Evolutionary conservation across 2,888 invertebrate genomes (phyloP).

Genomic region (Caenorhabditis uteleia): DNA sequence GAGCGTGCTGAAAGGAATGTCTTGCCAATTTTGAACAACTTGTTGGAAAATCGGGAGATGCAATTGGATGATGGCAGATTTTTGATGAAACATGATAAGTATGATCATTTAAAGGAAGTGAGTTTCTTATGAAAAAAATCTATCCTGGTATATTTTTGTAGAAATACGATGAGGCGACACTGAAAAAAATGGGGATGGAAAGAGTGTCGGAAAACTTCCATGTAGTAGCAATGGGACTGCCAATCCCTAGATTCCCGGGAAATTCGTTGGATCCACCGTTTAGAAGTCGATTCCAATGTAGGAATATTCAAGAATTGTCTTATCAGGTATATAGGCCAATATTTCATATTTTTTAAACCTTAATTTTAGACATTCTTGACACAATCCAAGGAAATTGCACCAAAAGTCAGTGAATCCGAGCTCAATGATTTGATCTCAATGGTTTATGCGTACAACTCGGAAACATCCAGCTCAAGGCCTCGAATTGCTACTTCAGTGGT

Average conservation of each 20-base stretch:
- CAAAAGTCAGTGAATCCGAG: constrained; percentile 74
- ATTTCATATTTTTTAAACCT: neutral
- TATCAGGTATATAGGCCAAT: constrained; percentile 72
- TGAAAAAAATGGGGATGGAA: constrained; percentile 86
- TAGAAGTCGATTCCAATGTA: constrained; percentile 89
- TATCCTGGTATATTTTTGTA: constrained; percentile 71
- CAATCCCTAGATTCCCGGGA: constrained; percentile 85
- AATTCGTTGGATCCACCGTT: constrained; percentile 91
- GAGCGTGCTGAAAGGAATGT: constrained; percentile 98
- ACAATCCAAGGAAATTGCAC: constrained; percentile 70
- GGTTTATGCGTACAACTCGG: constrained; percentile 79
- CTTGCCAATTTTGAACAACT: constrained; percentile 90
- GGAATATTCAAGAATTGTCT: constrained; percentile 77
- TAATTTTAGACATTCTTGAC: constrained; percentile 55
- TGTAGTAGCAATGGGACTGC: constrained; percentile 88
- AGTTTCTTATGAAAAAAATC: neutral
- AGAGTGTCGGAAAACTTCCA: constrained; percentile 90
- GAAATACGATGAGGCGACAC: constrained; percentile 82
- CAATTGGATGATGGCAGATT: constrained; percentile 95
- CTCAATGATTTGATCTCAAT: constrained; percentile 79
- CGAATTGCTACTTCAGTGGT: constrained; percentile 33
- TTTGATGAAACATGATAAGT: constrained; percentile 85
- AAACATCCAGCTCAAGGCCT: constrained; percentile 17
- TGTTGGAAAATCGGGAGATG: constrained; percentile 95
- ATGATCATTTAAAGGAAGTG: constrained; percentile 76